Conservation (phyloP, 2,797 vertebrate genomes). For the Steatocranus sp. region DNA sequence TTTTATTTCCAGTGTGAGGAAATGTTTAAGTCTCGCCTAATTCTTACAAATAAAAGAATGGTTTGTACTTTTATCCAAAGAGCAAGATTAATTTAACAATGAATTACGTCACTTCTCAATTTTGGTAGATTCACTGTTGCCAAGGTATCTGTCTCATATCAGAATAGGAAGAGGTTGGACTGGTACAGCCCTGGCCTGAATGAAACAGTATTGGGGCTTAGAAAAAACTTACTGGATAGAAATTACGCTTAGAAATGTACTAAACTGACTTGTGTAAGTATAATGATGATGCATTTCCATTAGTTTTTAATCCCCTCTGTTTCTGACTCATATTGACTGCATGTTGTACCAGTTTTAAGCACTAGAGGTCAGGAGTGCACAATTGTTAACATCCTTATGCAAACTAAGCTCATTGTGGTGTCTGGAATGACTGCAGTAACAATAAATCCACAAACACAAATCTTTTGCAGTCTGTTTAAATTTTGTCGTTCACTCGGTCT, state of each 20-base stretch:
- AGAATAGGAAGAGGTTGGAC: background rate
- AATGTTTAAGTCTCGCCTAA: background rate
- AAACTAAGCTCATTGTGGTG: background rate
- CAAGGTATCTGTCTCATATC: background rate
- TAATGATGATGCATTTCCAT: background rate
- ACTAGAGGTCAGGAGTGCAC: background rate
- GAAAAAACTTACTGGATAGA: background rate
- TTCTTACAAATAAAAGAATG: background rate
- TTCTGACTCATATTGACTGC: background rate
- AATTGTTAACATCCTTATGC: background rate
- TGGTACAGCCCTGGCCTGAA: background rate
- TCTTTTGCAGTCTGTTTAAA: background rate
- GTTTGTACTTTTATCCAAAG: background rate
- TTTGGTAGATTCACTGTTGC: background rate
- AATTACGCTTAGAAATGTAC: background rate
- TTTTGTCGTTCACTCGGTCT: background rate
- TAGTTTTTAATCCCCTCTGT: background rate
- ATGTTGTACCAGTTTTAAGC: background rate
- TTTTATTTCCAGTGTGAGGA: background rate
- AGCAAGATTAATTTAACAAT: background rate
- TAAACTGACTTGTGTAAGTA: too few species aligned
- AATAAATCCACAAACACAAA: background rate
- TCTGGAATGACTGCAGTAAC: background rate
- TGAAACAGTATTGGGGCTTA: background rate
- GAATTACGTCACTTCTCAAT: accelerated